A percentile compares a stretch with the other conserved stretches of the same genome.
Evolutionary conservation across 2,888 invertebrate species (phyloP).

Genomic region (Philonicus albiceps): DNA sequence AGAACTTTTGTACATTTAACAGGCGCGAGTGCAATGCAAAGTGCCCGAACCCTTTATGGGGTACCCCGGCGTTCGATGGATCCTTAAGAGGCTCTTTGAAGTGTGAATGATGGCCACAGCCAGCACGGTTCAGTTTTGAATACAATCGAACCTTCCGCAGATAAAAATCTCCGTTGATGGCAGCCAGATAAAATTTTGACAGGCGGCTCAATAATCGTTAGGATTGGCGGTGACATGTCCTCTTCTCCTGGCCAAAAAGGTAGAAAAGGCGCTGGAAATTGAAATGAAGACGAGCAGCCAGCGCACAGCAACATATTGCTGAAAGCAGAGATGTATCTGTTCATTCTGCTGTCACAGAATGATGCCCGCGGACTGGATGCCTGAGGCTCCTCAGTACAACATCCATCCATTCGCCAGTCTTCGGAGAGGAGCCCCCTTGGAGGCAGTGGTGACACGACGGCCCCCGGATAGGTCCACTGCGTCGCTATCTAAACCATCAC

Average conservation of each 20-base stretch:
- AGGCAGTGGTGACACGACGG: neutral
- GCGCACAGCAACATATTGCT: neutral
- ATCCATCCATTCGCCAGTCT: neutral
- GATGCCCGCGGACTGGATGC: conserved; percentile 3
- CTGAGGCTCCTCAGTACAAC: neutral
- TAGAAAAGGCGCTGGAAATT: neutral
- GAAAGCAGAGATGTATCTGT: conserved; percentile 27
- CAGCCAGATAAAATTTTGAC: conserved; percentile 29
- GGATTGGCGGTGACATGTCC: conserved; percentile 20
- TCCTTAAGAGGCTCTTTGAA: neutral
- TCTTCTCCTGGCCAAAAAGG: neutral
- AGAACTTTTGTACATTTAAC: neutral
- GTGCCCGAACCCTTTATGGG: neutral
- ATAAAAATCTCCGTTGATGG: conserved; percentile 17
- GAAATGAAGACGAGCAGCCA: neutral
- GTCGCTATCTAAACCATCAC: conserved; percentile 3
- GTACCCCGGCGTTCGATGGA: neutral
- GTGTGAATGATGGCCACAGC: conserved; percentile 1
- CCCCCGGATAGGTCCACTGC: neutral
- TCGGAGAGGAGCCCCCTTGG: neutral
- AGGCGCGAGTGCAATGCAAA: neutral
- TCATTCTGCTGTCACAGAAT: conserved; percentile 30
- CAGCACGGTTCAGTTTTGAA: conserved; percentile 6
- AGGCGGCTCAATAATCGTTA: conserved; percentile 25
- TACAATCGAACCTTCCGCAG: conserved; percentile 13